Base-by-base conservation (phyloP, 2,888 invertebrate species). In the Muschampia staudingeri region DNA sequence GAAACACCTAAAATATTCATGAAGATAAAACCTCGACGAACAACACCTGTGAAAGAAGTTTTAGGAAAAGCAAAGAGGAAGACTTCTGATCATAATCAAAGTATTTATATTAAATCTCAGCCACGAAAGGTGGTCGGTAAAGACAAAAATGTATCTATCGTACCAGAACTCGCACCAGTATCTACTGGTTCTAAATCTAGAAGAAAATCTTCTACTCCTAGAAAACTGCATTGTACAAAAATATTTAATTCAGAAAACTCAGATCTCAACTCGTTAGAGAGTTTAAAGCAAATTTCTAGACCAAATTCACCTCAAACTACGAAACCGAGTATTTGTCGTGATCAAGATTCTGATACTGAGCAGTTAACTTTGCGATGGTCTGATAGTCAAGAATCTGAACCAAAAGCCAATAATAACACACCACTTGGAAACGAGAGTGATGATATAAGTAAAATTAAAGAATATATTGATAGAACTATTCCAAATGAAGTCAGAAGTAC, bases 141-240 rank as follows among this genome's bases (percentile, higher is more conserved):
- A 88, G 94, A 94, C 16, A 93, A 90, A 84, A 82, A 81, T 40
- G 37, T 40, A 19, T 88, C 87, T 70, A 34, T 84, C 30, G 79
- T 87, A 11, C 88, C 92, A 9, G 56, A 87, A 0, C 72, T 88
- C 67, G 82, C 84, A 69, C 87, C 91, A 42, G 92, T 88, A 48
- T 94, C 94, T 14, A 93, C 95, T 34, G 34, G 34, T 4, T 34
- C 34, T 0, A 97, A 97, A 88, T 97, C 97, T 0, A 94, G 97
- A 56, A 92, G 97, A 88, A 97, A 97, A 89, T 97, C 97, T 19
- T 96, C 97, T 2, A 97, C 97, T 3, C 97, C 97, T 2, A 92
- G 97, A 85, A 97, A 97, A 91, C 89, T 97, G 8, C 91, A 95
- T 84, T 94, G 95, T 79, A 93, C 92, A 65, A 95, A 96, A 91